phyloP scores from a whole-genome alignment of 2,888 invertebrate genomes.

The Plagodis dolabraria region DNA sequence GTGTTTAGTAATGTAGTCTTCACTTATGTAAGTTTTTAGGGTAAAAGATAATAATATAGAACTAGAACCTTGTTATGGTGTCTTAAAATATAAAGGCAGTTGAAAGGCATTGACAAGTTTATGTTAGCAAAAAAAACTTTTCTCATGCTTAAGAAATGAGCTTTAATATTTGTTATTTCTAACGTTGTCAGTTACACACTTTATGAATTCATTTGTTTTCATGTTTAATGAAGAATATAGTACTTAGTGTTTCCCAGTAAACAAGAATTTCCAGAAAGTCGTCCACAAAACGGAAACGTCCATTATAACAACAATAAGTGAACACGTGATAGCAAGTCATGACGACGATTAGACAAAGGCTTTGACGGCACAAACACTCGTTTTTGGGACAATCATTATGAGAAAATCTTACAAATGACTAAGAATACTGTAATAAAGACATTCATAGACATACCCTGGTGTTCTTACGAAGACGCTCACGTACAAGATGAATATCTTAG shows the following conservation, averaged over 20 bases:
- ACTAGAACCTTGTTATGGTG: not conserved
- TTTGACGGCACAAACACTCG: constrained; percentile 81
- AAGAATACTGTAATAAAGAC: constrained; percentile 83
- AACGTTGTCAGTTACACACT: no score
- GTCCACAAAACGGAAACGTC: constrained; percentile 37
- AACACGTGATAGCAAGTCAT: constrained; percentile 63
- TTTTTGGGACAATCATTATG: constrained; percentile 84
- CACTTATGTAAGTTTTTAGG: not conserved
- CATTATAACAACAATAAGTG: constrained; percentile 52
- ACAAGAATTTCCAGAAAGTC: constrained; percentile 38
- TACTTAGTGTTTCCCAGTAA: constrained; percentile 1
- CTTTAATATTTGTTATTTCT: no score
- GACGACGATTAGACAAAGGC: constrained; percentile 81
- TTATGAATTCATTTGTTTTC: no score
- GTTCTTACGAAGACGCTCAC: constrained; percentile 82
- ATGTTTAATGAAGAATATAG: no score
- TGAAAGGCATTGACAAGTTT: no score
- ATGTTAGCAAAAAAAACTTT: no score
- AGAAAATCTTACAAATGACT: constrained; percentile 84
- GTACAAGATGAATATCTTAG: constrained; percentile 81
- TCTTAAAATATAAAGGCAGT: no score
- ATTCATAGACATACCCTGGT: constrained; percentile 81
- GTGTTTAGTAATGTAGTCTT: constrained; percentile 3
- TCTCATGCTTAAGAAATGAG: no score
- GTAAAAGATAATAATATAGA: not conserved